Evolutionary conservation across 1,140 invertebrate genomes (phyloP), one percentile per base, ranked within the genome.

Genomic region (Neelides sp.): DNA sequence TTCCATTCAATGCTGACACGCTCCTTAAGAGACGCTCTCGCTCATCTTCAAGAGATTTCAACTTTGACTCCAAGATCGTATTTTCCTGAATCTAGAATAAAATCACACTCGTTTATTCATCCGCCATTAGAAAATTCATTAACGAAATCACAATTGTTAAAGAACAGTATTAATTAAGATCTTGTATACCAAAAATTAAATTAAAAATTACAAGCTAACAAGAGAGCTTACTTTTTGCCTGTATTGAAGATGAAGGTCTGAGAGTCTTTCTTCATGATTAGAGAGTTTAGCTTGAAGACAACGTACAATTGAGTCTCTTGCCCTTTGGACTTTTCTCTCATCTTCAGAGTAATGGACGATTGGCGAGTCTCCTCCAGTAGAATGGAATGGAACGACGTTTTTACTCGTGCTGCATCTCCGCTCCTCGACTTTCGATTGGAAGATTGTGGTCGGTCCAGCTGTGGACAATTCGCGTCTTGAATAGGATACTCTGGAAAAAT

Each of bases 281-380:
- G 39, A 24, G 8, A 61, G 22, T 45, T 61, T 61, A 10, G 45
- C 41, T 17, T 61, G 59, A 3, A 61, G 27, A 39, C 55, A 55
- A 26, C 53, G 52, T 10, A 61, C 34, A 34, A 61, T 55, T 13
- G 59, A 61, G 20, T 61, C 59, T 1, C 52, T 61, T 1, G 59
- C 59, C 37, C 50, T 57, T 24, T 57, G 55, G 19, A 61, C 17
- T 4, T 34, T 28, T 5, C 13, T 19, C 22, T 36, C n/a, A n/a
- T n/a, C n/a, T n/a, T n/a, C n/a, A n/a, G n/a, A n/a, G n/a, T n/a
- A n/a, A n/a, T n/a, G n/a, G n/a, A n/a, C n/a, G n/a, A n/a, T n/a
- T n/a, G n/a, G n/a, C n/a, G n/a, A n/a, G n/a, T n/a, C n/a, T n/a
- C n/a, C n/a, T n/a, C n/a, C n/a, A n/a, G n/a, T n/a, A n/a, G n/a